These are phyloP conservation scores for Sminthopsis crassicaudata DNA, from an alignment of 2,113 vertebrate species.

Conservation along the genomic window DNA sequence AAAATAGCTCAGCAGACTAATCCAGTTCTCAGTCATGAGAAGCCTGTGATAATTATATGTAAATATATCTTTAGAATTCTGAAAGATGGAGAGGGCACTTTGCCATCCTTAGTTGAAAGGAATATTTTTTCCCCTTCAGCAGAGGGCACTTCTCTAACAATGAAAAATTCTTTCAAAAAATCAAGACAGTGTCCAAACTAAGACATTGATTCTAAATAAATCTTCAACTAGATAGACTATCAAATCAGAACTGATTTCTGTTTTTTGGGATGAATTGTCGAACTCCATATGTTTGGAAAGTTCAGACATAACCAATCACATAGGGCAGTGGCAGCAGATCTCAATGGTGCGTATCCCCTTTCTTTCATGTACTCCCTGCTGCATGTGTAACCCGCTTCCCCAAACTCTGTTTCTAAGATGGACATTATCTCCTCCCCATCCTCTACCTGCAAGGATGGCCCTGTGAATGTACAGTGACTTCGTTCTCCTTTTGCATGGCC, in stretches of 20 bases:
- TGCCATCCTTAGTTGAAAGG: constrained; percentile 20
- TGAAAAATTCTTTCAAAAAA: not conserved
- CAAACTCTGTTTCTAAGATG: constrained; percentile 46
- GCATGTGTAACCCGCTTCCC: constrained; percentile 70
- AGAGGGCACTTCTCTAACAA: constrained; percentile 1
- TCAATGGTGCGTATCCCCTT: constrained; percentile 63
- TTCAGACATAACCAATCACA: constrained; percentile 60
- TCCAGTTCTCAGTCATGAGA: constrained; percentile 46
- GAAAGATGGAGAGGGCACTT: constrained; percentile 11
- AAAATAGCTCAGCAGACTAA: constrained; percentile 40
- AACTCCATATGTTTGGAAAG: constrained; percentile 63
- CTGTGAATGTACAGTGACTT: constrained; percentile 81
- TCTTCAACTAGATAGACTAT: not conserved
- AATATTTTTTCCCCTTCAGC: constrained; percentile 20
- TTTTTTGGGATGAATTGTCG: constrained; percentile 56
- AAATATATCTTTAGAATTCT: constrained; percentile 33
- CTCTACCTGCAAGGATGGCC: constrained; percentile 66
- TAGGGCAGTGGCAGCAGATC: constrained; percentile 68
- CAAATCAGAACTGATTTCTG: constrained; percentile 38
- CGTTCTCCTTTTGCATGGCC: constrained; percentile 75
- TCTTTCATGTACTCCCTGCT: constrained; percentile 62
- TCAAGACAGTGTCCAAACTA: constrained; percentile 12
- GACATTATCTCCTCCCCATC: constrained; percentile 53
- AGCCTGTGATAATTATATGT: constrained; percentile 25
- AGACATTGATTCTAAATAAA: constrained; percentile 32